A percentile compares a stretch with the other conserved stretches of the same genome.
These are phyloP conservation scores for Halichondria panicea DNA, from an alignment of 37 sponge, comb jelly and placozoan genomes.

Conservation along the genomic window DNA sequence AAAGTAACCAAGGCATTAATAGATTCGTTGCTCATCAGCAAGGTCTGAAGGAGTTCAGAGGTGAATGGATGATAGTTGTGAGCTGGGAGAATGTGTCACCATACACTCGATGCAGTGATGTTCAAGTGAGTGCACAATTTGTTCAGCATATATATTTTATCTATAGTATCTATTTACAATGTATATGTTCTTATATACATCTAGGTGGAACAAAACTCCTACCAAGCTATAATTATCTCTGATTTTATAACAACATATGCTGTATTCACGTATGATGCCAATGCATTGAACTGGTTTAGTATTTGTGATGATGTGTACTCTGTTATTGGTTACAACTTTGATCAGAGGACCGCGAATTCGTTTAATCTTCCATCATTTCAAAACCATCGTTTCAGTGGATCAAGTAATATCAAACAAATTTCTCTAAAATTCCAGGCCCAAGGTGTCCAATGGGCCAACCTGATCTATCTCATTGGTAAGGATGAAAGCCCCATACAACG, in stretches of 20 bases:
- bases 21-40: no score
- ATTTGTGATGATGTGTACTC: slow-evolving; percentile 8
- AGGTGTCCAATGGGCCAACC: slow-evolving; percentile 13
- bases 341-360: neutral
- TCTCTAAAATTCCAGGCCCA: neutral
- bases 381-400: slow-evolving; percentile 33
- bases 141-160: no score
- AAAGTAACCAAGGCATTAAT: no score
- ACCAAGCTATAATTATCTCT: slow-evolving; percentile 68
- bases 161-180: no score
- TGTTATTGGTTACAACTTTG: slow-evolving; percentile 51
- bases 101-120: no score
- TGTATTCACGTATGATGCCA: slow-evolving; percentile 71
- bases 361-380: slow-evolving; percentile 8
- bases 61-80: no score
- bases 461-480: slow-evolving; percentile 20
- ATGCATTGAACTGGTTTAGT: slow-evolving; percentile 64
- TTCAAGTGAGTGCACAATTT: no score
- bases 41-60: no score
- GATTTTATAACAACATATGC: slow-evolving; percentile 51
- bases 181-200: no score
- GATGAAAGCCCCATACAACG: neutral
- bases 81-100: no score
- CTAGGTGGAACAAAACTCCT: slow-evolving; percentile 61
- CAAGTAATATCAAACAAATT: neutral